A percentile compares a stretch with the other conserved stretches of the same genome.
These are phyloP conservation scores for Orthonevra nobilis DNA, from an alignment of 2,888 invertebrate genomes.

Conservation along the genomic window DNA sequence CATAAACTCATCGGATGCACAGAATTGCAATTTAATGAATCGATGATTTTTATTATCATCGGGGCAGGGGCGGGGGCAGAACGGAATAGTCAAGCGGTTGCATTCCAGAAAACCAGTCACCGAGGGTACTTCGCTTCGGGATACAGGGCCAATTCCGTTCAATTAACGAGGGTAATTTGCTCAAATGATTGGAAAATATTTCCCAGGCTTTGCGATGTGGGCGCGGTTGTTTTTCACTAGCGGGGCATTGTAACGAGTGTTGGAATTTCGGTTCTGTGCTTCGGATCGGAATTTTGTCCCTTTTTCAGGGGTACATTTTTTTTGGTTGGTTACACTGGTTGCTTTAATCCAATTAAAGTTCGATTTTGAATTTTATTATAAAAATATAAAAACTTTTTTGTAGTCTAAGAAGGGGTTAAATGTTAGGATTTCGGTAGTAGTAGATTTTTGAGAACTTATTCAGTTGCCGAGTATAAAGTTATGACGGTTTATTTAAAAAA, in stretches of 20 bases:
- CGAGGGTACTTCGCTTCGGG: conserved; percentile 51
- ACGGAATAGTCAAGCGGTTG: not conserved
- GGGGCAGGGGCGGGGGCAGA: not conserved
- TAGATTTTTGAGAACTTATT: too few relatives aligned
- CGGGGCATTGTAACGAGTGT: conserved; percentile 2
- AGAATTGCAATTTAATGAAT: conserved; percentile 70
- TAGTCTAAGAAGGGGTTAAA: too few relatives aligned
- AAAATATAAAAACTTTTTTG: too few relatives aligned
- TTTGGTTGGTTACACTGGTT: not conserved
- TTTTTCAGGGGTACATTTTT: not conserved
- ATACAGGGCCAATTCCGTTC: conserved; percentile 63
- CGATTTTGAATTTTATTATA: too few relatives aligned
- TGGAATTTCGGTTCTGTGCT: conserved; percentile 33
- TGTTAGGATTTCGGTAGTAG: too few relatives aligned
- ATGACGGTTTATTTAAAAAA: too few relatives aligned
- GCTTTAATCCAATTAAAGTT: conserved; percentile 48
- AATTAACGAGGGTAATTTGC: conserved; percentile 67
- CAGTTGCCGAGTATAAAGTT: too few relatives aligned
- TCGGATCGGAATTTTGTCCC: not conserved
- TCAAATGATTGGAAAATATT: conserved; percentile 70
- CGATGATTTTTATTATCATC: conserved; percentile 69
- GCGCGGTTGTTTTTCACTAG: not conserved
- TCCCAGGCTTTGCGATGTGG: conserved; percentile 23
- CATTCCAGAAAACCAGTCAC: conserved; percentile 29
- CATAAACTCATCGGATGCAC: conserved; percentile 68